phyloP scores from a whole-genome alignment of 2,797 vertebrate species.

The Acrossocheilus fasciatus region DNA sequence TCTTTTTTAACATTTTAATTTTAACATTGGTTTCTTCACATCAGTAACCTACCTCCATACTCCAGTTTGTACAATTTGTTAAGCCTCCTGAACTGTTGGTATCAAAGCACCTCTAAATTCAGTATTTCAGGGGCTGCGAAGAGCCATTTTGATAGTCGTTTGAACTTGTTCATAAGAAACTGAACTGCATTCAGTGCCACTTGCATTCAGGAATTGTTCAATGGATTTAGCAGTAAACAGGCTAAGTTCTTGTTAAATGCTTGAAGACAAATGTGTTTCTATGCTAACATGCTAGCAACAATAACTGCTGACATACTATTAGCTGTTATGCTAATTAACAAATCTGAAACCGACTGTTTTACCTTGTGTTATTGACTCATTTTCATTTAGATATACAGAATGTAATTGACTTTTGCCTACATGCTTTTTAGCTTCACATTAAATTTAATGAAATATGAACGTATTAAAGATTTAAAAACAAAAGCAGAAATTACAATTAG shows the following conservation, averaged over 20 bases:
- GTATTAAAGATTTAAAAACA: not conserved
- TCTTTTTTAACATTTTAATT: not conserved
- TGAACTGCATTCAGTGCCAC: not conserved
- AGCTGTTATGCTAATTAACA: not conserved
- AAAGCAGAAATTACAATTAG: not conserved
- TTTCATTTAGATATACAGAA: constrained; percentile 4
- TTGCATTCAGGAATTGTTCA: not conserved
- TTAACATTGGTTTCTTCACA: not conserved
- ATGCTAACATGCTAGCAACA: not conserved
- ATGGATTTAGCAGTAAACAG: not conserved
- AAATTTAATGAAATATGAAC: not conserved
- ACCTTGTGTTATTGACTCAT: not conserved
- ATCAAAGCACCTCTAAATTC: not conserved
- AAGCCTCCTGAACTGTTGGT: not conserved
- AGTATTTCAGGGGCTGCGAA: not conserved
- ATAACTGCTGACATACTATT: not conserved
- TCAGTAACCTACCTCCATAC: not conserved
- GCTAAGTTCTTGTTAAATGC: not conserved
- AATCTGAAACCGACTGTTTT: not conserved
- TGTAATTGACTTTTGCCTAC: not conserved
- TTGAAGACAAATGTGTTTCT: not conserved
- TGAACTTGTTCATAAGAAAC: not conserved
- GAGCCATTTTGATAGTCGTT: not conserved
- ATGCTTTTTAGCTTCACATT: not conserved
- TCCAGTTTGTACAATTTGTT: not conserved